Evolutionary conservation across 23 tunicate genomes (phyloP).

Genomic region (Phallusia fumigata): DNA sequence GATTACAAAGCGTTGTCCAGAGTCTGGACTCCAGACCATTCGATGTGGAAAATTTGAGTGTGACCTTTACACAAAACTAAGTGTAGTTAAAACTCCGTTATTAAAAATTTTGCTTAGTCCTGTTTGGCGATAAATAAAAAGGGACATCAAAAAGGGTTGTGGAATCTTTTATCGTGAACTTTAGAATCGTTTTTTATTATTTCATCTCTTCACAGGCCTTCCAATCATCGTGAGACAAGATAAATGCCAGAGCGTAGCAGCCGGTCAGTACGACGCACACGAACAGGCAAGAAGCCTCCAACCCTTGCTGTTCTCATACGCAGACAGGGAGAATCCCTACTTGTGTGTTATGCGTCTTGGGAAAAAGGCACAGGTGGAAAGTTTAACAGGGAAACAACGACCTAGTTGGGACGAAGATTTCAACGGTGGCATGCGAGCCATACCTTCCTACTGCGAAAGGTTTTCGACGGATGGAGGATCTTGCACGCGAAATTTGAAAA

Average conservation of each 20-base stretch:
- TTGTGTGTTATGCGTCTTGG: conserved; percentile 93
- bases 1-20: too few relatives aligned
- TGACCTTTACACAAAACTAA: too few relatives aligned
- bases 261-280: conserved; percentile 94
- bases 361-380: conserved; percentile 31
- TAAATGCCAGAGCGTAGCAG: conserved; percentile 37
- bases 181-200: background rate
- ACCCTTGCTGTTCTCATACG: conserved; percentile 88
- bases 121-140: too few relatives aligned
- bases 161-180: background rate
- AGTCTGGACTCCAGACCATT: too few relatives aligned
- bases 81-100: too few relatives aligned
- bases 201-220: conserved; percentile 44
- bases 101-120: too few relatives aligned
- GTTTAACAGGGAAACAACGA: background rate
- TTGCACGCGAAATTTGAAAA: conserved; percentile 72
- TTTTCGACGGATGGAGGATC: conserved; percentile 96
- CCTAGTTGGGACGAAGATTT: background rate
- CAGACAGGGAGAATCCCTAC: conserved; percentile 69
- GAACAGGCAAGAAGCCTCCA: conserved; percentile 84
- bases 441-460: conserved; percentile 68
- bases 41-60: too few relatives aligned
- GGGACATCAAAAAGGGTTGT: too few relatives aligned
- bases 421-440: background rate
- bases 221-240: conserved; percentile 93